These are phyloP conservation scores for Leptobrachium leishanense DNA, from an alignment of 2,113 vertebrate genomes.

Conservation along the genomic window DNA sequence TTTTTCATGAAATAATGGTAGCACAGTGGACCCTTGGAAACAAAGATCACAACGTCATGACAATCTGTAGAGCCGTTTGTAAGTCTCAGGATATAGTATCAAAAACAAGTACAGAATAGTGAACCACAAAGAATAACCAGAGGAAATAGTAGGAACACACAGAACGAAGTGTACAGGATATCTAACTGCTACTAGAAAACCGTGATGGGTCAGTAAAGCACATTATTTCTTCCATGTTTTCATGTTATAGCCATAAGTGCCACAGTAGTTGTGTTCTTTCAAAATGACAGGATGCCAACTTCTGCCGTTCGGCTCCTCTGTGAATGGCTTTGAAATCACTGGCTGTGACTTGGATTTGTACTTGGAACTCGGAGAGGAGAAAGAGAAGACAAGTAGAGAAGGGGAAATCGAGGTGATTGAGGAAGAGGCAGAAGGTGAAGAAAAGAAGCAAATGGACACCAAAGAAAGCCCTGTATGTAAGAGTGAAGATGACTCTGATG, in stretches of 20 bases:
- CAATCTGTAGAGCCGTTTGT: too few relatives aligned
- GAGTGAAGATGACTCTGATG: background rate
- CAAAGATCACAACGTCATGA: too few relatives aligned
- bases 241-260: background rate
- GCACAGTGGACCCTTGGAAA: too few relatives aligned
- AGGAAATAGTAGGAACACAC: too few relatives aligned
- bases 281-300: conserved; percentile 74
- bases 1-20: too few relatives aligned
- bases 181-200: background rate
- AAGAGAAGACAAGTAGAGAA: background rate
- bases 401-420: background rate
- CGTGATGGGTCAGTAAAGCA: background rate
- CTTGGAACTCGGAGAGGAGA: conserved; percentile 74
- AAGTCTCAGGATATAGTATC: too few relatives aligned
- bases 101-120: too few relatives aligned
- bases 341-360: conserved; percentile 89
- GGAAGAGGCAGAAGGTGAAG: background rate
- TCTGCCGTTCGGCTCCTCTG: conserved; percentile 84
- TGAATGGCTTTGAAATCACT: conserved; percentile 83
- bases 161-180: too few relatives aligned
- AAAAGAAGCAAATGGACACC: background rate
- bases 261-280: background rate
- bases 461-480: background rate
- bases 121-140: too few relatives aligned
- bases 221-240: background rate